Evolutionary conservation across 2,888 invertebrate species (phyloP).

Genomic region (Caenorhabditis japonica): DNA sequence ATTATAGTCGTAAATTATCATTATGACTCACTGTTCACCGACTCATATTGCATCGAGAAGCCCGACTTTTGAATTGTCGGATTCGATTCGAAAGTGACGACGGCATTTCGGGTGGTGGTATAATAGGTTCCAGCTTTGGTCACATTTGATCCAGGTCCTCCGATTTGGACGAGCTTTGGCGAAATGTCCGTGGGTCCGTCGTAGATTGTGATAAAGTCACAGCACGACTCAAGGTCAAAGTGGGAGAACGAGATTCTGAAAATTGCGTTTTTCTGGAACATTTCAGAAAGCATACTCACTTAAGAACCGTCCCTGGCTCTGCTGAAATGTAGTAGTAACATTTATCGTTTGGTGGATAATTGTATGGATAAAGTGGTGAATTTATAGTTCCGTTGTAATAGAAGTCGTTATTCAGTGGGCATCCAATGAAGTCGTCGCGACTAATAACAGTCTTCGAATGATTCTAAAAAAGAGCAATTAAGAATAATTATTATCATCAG

Average conservation of each 20-base stretch:
- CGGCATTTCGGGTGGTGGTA: slow-evolving; percentile 56
- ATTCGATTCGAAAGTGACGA: slow-evolving; percentile 61
- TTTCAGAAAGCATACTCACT: slow-evolving; percentile 21
- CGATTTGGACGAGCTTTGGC: slow-evolving; percentile 60
- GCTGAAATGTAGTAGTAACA: slow-evolving; percentile 64
- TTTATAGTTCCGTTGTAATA: slow-evolving; percentile 61
- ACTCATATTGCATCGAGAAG: slow-evolving; percentile 61
- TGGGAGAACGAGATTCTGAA: slow-evolving; percentile 58
- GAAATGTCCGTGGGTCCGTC: slow-evolving; percentile 53
- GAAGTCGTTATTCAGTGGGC: slow-evolving; percentile 64
- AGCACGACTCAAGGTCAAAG: slow-evolving; percentile 60
- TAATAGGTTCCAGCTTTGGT: slow-evolving; percentile 55
- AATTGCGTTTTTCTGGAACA: not conserved
- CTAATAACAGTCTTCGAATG: slow-evolving; percentile 11
- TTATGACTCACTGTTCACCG: slow-evolving; percentile 40
- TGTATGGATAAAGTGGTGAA: slow-evolving; percentile 58
- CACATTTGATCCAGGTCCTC: slow-evolving; percentile 60
- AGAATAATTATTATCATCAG: not conserved
- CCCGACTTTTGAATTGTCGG: slow-evolving; percentile 56
- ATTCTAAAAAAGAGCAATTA: slow-evolving; percentile 14
- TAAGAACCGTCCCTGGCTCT: slow-evolving; percentile 55
- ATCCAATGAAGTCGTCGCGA: slow-evolving; percentile 55
- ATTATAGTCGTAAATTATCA: too few species aligned
- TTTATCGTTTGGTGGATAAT: slow-evolving; percentile 60
- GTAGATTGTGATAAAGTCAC: slow-evolving; percentile 63